Base-by-base conservation (phyloP, 2,888 invertebrate species). In the Mythimna impura region DNA sequence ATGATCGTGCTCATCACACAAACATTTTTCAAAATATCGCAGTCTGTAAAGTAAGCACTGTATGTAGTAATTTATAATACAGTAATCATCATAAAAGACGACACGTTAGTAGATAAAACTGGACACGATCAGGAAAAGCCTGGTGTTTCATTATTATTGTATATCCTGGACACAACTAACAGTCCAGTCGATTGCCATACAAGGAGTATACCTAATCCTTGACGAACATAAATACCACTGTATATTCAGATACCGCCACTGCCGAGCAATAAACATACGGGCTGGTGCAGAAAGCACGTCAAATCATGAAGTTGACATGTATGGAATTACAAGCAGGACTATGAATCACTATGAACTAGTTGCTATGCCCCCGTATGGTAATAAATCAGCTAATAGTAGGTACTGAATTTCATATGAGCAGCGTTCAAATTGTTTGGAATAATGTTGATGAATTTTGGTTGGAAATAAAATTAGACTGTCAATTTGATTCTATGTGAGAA, bases 231-330 rank as follows among this genome's bases (percentile, higher is more conserved):
- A 82, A 78, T 62, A 82, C 67, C 79, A 75, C 68, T 74, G 82
- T 76, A 68, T 83, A 75, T 85, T 82, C 86, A 88, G 88, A 88
- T 88, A 84, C 83, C 83, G 80, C 74, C 64, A 12, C 61, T 25
- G 55, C 57, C 69, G 68, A 68, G 80, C 85, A 84, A 83, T 82
- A 84, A 80, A 78, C 74, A 86, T 89, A 89, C 88, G 89, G 89
- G 88, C 73, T 73, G 75, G 73, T 80, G 84, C 84, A 85, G 87
- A 88, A 88, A 87, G 83, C 87, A 88, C 89, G 86, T 87, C 87
- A 86, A 86, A 86, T 82, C 82, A 83, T 84, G 84, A 81, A 81
- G 80, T 83, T 83, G 82, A 89, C 88, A 89, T 84, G 86, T 73
- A 73, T 72, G 64, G 90, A 89, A 89, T 90, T 88, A 85, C 82